These are phyloP conservation scores for Molorchus minor DNA, from an alignment of 2,888 invertebrate species.

Conservation along the genomic window DNA sequence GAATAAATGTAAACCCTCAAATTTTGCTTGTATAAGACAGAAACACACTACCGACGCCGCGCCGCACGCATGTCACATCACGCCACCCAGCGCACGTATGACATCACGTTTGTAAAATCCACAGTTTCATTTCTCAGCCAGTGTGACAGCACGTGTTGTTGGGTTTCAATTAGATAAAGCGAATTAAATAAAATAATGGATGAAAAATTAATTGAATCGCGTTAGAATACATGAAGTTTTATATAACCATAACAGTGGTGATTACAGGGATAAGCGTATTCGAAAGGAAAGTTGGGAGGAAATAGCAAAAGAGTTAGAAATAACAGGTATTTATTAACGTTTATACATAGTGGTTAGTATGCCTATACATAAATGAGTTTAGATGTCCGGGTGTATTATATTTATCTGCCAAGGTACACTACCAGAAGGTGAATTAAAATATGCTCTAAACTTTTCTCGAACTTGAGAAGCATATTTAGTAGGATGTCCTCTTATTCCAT, in stretches of 20 bases:
- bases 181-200: not conserved
- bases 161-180: no score
- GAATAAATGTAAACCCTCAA: no score
- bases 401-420: not conserved
- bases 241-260: no score
- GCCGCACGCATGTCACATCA: not conserved
- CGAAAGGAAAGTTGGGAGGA: conserved; percentile 2
- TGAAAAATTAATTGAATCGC: not conserved
- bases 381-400: conserved; percentile 2
- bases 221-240: no score
- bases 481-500: conserved; percentile 1
- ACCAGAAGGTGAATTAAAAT: conserved; percentile 4
- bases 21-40: no score
- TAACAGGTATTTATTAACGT: conserved; percentile 3
- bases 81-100: no score
- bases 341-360: conserved; percentile 5
- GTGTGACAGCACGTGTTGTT: no score
- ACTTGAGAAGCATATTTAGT: conserved; percentile 1
- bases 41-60: not conserved
- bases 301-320: no score
- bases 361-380: conserved; percentile 2
- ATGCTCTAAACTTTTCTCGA: conserved; percentile 1
- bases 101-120: not conserved
- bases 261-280: conserved; percentile 2
- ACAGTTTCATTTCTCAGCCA: not conserved